Percentiles rank a stretch among this genome's conserved stretches.
Conservation (phyloP, 2,888 invertebrate species). For the Eupithecia vulgata region DNA sequence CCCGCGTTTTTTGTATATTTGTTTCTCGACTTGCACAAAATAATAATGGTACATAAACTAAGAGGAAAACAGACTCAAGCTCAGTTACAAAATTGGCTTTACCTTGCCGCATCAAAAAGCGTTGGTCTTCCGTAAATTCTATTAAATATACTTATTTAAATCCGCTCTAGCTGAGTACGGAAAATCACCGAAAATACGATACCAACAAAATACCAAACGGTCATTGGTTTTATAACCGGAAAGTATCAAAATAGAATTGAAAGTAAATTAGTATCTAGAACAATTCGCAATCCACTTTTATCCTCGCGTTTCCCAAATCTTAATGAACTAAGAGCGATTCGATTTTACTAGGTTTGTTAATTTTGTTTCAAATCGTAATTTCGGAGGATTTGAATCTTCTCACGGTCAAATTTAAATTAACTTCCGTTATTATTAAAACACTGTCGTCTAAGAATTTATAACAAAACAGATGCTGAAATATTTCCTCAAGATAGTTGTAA, state of each 20-base stretch:
- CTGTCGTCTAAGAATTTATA: conserved; percentile 55
- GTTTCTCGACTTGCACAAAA: not conserved
- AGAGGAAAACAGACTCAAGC: not conserved
- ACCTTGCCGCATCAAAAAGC: not conserved
- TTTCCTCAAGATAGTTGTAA: conserved; percentile 29
- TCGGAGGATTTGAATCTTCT: conserved; percentile 46
- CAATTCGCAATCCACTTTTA: not conserved
- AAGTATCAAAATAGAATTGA: not conserved
- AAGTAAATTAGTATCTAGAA: not conserved
- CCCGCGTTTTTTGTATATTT: too few species aligned
- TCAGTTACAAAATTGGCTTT: not conserved
- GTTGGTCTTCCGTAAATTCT: too few species aligned
- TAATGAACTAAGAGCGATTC: conserved; percentile 41
- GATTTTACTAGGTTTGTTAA: conserved; percentile 43
- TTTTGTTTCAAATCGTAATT: conserved; percentile 48
- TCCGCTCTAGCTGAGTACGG: not conserved
- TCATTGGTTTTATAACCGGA: not conserved
- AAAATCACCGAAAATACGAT: not conserved
- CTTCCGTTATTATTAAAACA: conserved; percentile 51
- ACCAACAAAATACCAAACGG: not conserved
- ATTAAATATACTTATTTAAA: too few species aligned
- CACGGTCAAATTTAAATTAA: conserved; percentile 48
- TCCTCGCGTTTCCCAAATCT: conserved; percentile 26
- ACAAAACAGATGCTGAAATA: conserved; percentile 52
- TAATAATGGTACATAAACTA: not conserved